Conservation (phyloP, 1,140 invertebrate species). For the Aphis craccivora region DNA sequence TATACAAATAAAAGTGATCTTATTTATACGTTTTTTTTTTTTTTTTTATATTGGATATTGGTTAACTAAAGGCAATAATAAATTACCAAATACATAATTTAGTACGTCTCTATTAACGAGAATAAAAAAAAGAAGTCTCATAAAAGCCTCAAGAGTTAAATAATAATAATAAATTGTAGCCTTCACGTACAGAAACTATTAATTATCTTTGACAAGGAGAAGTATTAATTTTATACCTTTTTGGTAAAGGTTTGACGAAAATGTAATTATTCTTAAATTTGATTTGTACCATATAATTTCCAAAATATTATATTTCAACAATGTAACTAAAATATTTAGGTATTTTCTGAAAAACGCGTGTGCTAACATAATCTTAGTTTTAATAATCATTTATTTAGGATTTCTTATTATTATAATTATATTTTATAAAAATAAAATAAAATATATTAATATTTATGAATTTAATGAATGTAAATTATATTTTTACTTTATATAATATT, state of each 20-base stretch:
- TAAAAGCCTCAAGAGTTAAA: background rate
- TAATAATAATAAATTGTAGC: constrained; percentile 10
- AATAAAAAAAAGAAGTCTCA: background rate
- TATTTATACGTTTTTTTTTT: background rate
- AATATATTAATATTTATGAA: too few relatives aligned
- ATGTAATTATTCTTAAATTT: background rate
- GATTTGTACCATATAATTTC: background rate
- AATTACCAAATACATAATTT: background rate
- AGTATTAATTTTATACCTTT: constrained; percentile 1
- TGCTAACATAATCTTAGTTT: background rate
- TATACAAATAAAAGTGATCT: background rate
- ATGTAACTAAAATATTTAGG: background rate
- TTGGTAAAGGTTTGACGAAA: background rate
- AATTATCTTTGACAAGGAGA: background rate
- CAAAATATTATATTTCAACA: background rate
- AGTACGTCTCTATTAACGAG: background rate
- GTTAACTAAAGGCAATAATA: background rate
- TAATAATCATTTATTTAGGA: background rate
- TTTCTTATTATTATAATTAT: too few relatives aligned
- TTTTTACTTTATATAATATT: background rate
- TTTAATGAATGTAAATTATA: background rate
- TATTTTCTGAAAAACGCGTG: background rate
- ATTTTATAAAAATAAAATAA: too few relatives aligned
- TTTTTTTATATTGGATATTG: background rate
- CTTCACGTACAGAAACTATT: background rate